Conservation (phyloP, 2,113 vertebrate species). For the Pelvicachromis taeniatus region DNA sequence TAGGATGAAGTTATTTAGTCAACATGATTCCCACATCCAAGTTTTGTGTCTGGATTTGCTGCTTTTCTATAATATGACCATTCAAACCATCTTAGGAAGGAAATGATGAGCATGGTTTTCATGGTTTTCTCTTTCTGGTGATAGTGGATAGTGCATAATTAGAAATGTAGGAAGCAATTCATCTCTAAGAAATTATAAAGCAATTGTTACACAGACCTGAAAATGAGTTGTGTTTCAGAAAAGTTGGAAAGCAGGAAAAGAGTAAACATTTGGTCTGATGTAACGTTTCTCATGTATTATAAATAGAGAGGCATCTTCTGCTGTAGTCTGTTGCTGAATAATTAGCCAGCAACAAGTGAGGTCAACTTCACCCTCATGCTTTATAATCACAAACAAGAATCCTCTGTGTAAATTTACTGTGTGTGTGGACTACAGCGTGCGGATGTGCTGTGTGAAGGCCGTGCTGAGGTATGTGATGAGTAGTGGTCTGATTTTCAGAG, state of each 20-base stretch:
- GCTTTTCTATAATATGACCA: neutral
- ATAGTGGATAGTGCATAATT: neutral
- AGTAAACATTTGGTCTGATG: neutral
- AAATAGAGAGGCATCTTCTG: neutral
- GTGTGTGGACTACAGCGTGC: neutral
- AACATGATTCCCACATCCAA: neutral
- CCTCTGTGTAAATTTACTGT: neutral
- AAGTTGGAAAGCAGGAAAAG: neutral
- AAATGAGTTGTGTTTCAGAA: neutral
- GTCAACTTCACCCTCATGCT: neutral
- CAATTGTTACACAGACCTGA: neutral
- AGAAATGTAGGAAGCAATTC: neutral
- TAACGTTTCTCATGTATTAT: neutral
- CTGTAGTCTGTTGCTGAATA: neutral
- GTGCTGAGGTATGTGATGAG: constrained; percentile 57
- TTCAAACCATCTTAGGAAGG: neutral
- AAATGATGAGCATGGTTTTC: neutral
- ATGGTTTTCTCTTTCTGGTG: neutral
- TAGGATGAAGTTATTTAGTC: neutral
- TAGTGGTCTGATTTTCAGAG: constrained; percentile 80
- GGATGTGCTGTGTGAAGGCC: neutral
- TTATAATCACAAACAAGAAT: neutral
- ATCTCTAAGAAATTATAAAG: neutral
- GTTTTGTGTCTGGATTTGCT: neutral
- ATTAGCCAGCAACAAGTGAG: neutral